Conservation (phyloP, 1,140 invertebrate genomes). For the Brachionus manjavacas region DNA sequence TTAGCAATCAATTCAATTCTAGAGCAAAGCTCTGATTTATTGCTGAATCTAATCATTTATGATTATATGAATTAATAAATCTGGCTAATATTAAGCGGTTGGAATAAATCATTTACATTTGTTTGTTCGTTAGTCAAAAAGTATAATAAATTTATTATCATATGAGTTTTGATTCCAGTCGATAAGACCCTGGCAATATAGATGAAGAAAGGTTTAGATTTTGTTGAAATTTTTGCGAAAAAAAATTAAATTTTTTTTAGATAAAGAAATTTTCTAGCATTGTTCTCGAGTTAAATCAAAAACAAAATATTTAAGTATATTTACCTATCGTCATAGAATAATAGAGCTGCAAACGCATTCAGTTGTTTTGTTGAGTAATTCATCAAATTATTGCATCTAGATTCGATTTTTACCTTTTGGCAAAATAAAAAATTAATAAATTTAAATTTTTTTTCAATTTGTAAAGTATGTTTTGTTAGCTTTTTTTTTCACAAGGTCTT, state of each 20-base stretch:
- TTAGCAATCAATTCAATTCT: background rate
- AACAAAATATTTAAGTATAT: background rate
- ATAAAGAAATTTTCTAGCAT: background rate
- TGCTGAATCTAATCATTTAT: conserved; percentile 1
- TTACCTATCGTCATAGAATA: conserved; percentile 40
- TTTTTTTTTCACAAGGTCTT: background rate
- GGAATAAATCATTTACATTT: conserved; percentile 28
- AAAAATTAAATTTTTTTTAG: background rate
- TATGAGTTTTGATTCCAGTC: background rate
- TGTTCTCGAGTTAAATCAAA: background rate
- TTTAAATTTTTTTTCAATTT: background rate
- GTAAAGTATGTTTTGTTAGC: background rate
- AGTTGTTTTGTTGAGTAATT: conserved; percentile 32
- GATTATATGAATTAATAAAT: background rate
- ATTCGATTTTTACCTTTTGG: conserved; percentile 28
- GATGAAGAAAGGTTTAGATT: background rate
- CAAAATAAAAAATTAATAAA: background rate
- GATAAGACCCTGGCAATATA: background rate
- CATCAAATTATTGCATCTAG: conserved; percentile 32
- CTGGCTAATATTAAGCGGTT: background rate
- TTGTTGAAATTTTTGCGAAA: background rate
- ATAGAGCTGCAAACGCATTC: conserved; percentile 11
- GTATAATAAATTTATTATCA: conserved; percentile 32
- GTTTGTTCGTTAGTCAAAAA: conserved; percentile 30
- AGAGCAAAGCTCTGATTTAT: background rate